These are phyloP conservation scores for Caligus rogercresseyi DNA, from an alignment of 1,140 invertebrate genomes.

Conservation along the genomic window DNA sequence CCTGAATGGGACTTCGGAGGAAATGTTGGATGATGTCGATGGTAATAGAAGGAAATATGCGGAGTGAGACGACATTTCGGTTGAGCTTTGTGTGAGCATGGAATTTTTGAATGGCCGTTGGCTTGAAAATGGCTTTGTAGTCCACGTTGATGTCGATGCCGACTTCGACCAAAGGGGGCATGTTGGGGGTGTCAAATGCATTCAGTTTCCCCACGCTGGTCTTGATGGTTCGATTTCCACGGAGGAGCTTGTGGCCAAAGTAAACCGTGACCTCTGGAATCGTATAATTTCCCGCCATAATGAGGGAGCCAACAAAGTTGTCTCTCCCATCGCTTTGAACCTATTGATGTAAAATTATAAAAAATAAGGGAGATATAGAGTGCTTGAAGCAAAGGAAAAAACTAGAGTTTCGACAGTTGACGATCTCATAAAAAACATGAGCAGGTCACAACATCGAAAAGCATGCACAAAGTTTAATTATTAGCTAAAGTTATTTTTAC, in stretches of 20 bases:
- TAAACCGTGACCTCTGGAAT: constrained; percentile 88
- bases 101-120: constrained; percentile 19
- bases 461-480: no score
- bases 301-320: constrained; percentile 73
- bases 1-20: constrained; percentile 61
- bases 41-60: constrained; percentile 78
- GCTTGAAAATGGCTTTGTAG: constrained; percentile 10
- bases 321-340: constrained; percentile 54
- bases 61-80: constrained; percentile 61
- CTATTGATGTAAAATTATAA: constrained; percentile 29
- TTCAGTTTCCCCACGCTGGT: constrained; percentile 55
- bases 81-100: constrained; percentile 54
- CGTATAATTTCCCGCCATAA: constrained; percentile 71
- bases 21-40: constrained; percentile 48
- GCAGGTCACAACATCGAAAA: no score
- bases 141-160: constrained; percentile 49
- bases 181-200: constrained; percentile 82
- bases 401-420: no score
- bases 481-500: no score
- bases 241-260: constrained; percentile 68
- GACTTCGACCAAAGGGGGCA: constrained; percentile 55
- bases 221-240: constrained; percentile 81
- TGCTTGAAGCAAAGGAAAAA: no score
- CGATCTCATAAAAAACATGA: no score
- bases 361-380: not conserved